These are phyloP conservation scores for Macrostomum cliftonense DNA, from an alignment of 2,888 invertebrate species.

Conservation along the genomic window DNA sequence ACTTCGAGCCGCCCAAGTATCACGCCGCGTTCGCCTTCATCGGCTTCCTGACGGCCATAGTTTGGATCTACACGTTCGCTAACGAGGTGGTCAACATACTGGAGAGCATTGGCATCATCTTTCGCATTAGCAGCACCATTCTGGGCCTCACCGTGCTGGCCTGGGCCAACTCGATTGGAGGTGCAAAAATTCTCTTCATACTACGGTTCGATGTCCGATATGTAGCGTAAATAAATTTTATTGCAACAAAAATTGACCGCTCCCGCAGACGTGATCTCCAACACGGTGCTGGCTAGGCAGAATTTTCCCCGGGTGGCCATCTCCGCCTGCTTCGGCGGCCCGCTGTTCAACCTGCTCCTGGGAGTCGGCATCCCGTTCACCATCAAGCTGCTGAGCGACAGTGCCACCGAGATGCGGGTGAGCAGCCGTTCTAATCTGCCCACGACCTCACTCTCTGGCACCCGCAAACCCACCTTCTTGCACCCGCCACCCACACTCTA, in stretches of 20 bases:
- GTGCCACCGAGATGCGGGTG: constrained; percentile 1
- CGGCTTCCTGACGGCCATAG: constrained; percentile 44
- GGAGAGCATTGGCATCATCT: constrained; percentile 45
- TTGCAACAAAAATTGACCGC: too few species aligned
- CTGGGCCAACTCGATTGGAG: constrained; percentile 49
- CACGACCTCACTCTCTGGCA: too few species aligned
- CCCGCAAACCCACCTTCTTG: too few species aligned
- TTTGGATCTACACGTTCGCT: constrained; percentile 47
- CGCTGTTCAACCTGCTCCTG: constrained; percentile 43
- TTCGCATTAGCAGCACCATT: constrained; percentile 44
- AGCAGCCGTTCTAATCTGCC: too few species aligned
- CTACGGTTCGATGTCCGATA: too few species aligned
- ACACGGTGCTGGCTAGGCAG: constrained; percentile 45
- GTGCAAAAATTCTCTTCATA: too few species aligned
- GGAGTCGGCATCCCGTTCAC: constrained; percentile 36
- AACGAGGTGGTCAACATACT: constrained; percentile 45
- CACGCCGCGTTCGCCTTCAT: constrained; percentile 41
- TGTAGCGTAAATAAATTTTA: too few species aligned
- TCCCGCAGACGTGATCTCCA: constrained; percentile 44
- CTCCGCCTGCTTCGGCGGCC: constrained; percentile 51
- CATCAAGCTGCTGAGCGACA: constrained; percentile 20
- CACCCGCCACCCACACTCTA: too few species aligned
- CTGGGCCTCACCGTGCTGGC: constrained; percentile 48
- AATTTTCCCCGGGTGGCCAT: constrained; percentile 50
- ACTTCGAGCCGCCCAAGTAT: constrained; percentile 18